phyloP scores from a whole-genome alignment of 1,140 invertebrate species.

The Meloidogyne chitwoodi region DNA sequence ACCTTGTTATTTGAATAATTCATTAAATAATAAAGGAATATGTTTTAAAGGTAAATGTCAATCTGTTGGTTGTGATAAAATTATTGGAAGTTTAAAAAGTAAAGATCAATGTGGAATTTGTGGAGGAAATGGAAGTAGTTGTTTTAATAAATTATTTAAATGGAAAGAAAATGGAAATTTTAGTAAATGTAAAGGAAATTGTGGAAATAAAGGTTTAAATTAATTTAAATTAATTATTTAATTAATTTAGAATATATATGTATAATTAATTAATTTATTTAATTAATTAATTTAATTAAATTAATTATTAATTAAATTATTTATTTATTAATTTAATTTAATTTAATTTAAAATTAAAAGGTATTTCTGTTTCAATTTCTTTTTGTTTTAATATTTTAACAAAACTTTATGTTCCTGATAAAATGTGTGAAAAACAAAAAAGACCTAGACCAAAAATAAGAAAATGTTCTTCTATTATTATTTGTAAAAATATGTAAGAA shows the following conservation, averaged over 20 bases:
- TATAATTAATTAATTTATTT: too few relatives aligned
- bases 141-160: conserved; percentile 38
- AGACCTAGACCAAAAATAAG: conserved; percentile 43
- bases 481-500: conserved; percentile 50
- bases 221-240: neutral
- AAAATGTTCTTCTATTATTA: conserved; percentile 38
- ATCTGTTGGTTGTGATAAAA: conserved; percentile 46
- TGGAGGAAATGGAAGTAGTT: conserved; percentile 45
- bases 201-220: conserved; percentile 39
- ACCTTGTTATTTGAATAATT: neutral
- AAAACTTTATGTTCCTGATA: conserved; percentile 46
- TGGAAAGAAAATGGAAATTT: conserved; percentile 51
- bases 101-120: conserved; percentile 50
- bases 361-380: conserved; percentile 44
- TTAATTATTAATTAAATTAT: too few relatives aligned
- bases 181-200: conserved; percentile 46
- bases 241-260: neutral
- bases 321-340: neutral
- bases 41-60: conserved; percentile 3
- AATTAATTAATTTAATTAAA: too few relatives aligned
- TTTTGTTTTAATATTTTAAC: conserved; percentile 50
- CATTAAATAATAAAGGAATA: neutral
- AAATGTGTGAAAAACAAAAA: conserved; percentile 46
- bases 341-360: conserved; percentile 16
- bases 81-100: conserved; percentile 44